Percentiles rank a stretch among this genome's conserved stretches.
phyloP scores from a whole-genome alignment of 2,113 vertebrate species.

The Elachura formosa region DNA sequence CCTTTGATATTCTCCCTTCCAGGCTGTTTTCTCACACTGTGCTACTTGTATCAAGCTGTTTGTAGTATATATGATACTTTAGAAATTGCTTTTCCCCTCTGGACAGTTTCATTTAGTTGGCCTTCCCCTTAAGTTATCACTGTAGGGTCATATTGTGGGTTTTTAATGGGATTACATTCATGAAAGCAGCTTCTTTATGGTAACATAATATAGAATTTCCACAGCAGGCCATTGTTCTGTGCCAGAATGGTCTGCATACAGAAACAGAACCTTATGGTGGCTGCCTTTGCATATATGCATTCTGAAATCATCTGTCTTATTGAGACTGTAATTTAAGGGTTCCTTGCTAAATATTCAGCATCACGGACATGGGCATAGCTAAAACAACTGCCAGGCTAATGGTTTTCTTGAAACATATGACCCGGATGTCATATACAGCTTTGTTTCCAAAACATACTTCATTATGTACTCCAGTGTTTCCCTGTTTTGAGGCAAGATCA shows the following conservation, averaged over 20 bases:
- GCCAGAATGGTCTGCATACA: not conserved
- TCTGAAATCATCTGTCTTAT: not conserved
- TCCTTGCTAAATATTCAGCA: not conserved
- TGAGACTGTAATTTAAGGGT: not conserved
- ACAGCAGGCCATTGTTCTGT: not conserved
- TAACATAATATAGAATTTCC: slow-evolving; percentile 58
- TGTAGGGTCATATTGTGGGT: not conserved
- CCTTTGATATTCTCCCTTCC: not conserved
- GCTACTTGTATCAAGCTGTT: not conserved
- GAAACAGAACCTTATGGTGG: not conserved
- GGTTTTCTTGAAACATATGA: not conserved
- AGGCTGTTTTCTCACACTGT: not conserved
- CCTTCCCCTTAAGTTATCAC: not conserved
- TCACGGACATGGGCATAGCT: not conserved
- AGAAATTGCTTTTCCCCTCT: not conserved
- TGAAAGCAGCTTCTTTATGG: slow-evolving; percentile 49
- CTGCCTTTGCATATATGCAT: not conserved
- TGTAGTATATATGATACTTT: not conserved
- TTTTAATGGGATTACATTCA: slow-evolving; percentile 54
- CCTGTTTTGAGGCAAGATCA: not conserved
- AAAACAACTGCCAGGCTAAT: not conserved
- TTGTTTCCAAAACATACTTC: not conserved
- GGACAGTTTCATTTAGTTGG: not conserved
- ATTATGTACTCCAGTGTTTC: not conserved
- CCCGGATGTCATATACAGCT: not conserved